phyloP scores from a whole-genome alignment of 2,113 vertebrate species.

The Chascanopsetta lugubris region DNA sequence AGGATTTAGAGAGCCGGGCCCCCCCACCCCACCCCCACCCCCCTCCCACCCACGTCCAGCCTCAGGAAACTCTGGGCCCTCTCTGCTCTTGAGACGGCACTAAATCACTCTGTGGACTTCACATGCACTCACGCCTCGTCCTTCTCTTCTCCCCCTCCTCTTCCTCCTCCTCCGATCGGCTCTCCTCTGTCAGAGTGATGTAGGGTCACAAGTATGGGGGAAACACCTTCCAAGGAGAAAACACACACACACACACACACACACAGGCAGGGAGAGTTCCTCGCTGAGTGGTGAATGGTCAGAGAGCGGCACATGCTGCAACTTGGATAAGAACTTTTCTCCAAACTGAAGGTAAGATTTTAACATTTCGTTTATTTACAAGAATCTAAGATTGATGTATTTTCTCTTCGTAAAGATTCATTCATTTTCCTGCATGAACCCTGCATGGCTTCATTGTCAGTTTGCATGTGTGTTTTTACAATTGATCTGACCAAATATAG shows the following conservation, averaged over 20 bases:
- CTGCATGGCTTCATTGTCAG: background rate
- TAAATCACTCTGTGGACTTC: constrained; percentile 57
- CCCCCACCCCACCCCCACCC: too few species aligned
- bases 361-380: background rate
- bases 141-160: background rate
- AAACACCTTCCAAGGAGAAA: constrained; percentile 79
- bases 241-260: constrained; percentile 16
- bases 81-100: constrained; percentile 60
- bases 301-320: constrained; percentile 38
- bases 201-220: constrained; percentile 75
- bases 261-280: constrained; percentile 6
- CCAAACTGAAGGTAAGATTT: constrained; percentile 63
- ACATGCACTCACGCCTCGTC: constrained; percentile 24
- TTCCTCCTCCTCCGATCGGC: constrained; percentile 35
- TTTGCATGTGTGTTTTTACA: background rate
- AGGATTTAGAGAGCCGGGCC: constrained; percentile 33
- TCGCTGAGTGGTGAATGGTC: constrained; percentile 33
- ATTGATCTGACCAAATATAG: background rate
- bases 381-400: background rate
- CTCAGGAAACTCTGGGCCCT: constrained; percentile 68
- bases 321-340: constrained; percentile 33
- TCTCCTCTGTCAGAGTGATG: constrained; percentile 67
- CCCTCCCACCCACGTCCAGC: constrained; percentile 42
- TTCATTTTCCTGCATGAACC: background rate
- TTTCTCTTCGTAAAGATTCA: background rate